phyloP scores from a whole-genome alignment of 2,113 vertebrate species.

The Isurus oxyrinchus region DNA sequence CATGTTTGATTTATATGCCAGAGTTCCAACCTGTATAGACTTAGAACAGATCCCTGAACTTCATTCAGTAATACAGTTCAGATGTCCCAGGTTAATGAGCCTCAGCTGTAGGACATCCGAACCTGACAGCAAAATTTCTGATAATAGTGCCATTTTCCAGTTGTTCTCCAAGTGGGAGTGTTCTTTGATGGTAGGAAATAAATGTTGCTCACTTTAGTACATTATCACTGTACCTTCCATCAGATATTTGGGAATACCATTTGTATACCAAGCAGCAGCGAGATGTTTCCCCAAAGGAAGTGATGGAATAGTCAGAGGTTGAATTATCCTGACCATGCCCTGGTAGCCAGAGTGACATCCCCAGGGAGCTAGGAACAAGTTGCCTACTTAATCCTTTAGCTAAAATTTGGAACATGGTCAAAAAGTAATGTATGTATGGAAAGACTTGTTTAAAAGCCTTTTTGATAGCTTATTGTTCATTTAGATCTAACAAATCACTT shows the following conservation, averaged over 20 bases:
- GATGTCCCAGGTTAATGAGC: background rate
- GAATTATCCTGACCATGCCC: background rate
- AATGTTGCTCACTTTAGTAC: background rate
- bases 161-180: background rate
- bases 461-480: background rate
- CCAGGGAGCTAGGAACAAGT: background rate
- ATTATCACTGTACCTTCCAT: background rate
- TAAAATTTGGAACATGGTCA: background rate
- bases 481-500: background rate
- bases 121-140: background rate
- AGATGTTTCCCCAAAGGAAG: background rate
- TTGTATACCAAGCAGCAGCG: background rate
- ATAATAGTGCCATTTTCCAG: background rate
- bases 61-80: background rate
- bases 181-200: background rate
- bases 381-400: background rate
- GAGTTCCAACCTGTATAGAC: background rate
- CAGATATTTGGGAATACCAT: background rate
- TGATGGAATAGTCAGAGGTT: background rate
- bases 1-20: background rate
- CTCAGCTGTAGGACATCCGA: background rate
- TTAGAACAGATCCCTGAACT: background rate
- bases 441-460: background rate
- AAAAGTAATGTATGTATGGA: background rate
- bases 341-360: background rate